Evolutionary conservation across 2,113 vertebrate genomes (phyloP).

Genomic region (Pristiophorus japonicus): DNA sequence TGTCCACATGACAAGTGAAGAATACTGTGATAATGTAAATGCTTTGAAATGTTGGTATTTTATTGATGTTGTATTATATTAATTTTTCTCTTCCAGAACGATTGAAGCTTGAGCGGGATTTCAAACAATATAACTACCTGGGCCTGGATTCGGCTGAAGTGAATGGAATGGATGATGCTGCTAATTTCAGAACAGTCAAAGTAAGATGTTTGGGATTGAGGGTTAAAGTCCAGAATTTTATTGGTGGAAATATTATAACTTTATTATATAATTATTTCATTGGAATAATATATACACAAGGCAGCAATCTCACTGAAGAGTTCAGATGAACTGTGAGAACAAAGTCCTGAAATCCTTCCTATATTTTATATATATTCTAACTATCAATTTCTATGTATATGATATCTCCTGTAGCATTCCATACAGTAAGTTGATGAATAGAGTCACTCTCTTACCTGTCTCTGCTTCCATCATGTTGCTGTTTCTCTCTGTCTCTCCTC

Average conservation of each 20-base stretch:
- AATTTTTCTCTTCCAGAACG: slow-evolving; percentile 61
- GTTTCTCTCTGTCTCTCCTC: neutral
- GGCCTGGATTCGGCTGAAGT: slow-evolving; percentile 85
- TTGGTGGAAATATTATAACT: neutral
- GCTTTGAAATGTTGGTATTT: neutral
- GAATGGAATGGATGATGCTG: slow-evolving; percentile 84
- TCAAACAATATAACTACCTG: slow-evolving; percentile 93
- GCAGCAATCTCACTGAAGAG: neutral
- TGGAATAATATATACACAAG: neutral
- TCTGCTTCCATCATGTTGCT: neutral
- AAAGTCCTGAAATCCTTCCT: neutral
- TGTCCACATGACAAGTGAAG: neutral
- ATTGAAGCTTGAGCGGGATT: slow-evolving; percentile 82
- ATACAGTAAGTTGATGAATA: neutral
- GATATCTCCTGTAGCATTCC: neutral
- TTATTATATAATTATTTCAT: neutral
- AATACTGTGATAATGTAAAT: neutral
- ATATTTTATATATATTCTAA: neutral
- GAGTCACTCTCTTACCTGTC: neutral
- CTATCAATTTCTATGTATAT: neutral
- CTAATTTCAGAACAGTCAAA: slow-evolving; percentile 84
- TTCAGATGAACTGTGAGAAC: slow-evolving; percentile 1
- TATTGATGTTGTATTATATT: slow-evolving; percentile 25
- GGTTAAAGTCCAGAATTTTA: neutral
- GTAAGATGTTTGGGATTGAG: slow-evolving; percentile 55